Percentiles rank a stretch among this genome's conserved stretches.
These are phyloP conservation scores for Indicator indicator DNA, from an alignment of 2,113 vertebrate species.

Conservation along the genomic window DNA sequence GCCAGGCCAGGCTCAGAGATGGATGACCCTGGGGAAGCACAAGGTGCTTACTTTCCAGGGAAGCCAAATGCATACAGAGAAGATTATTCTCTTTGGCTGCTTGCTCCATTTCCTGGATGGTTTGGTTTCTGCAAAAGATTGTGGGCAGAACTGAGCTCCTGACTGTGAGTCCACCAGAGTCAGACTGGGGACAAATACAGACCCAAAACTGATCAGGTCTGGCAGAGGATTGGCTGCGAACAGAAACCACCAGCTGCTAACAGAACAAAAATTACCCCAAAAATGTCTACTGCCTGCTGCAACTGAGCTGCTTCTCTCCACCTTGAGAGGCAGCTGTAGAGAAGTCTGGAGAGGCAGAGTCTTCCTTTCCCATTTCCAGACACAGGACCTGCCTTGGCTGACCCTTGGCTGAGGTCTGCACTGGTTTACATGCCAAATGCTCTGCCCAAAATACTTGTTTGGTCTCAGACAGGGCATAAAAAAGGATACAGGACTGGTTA, in stretches of 20 bases:
- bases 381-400: conserved; percentile 21
- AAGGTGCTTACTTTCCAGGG: neutral
- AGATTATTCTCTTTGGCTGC: neutral
- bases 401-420: neutral
- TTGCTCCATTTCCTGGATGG: neutral
- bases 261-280: conserved; percentile 42
- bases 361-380: conserved; percentile 41
- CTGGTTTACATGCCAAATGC: conserved; percentile 7
- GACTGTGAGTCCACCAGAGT: neutral
- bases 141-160: neutral
- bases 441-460: neutral
- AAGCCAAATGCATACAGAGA: neutral
- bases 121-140: neutral
- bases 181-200: conserved; percentile 19
- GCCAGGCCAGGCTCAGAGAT: no score
- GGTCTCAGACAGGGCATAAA: conserved; percentile 6
- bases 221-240: conserved; percentile 16
- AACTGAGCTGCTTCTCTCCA: neutral
- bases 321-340: conserved; percentile 59
- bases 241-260: conserved; percentile 41
- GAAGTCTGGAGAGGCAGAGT: conserved; percentile 28
- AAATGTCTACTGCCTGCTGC: conserved; percentile 14
- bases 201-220: conserved; percentile 34
- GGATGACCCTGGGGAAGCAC: no score
- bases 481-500: conserved; percentile 13